phyloP scores from a whole-genome alignment of 2,797 vertebrate genomes.

The Bovichtus variegatus region DNA sequence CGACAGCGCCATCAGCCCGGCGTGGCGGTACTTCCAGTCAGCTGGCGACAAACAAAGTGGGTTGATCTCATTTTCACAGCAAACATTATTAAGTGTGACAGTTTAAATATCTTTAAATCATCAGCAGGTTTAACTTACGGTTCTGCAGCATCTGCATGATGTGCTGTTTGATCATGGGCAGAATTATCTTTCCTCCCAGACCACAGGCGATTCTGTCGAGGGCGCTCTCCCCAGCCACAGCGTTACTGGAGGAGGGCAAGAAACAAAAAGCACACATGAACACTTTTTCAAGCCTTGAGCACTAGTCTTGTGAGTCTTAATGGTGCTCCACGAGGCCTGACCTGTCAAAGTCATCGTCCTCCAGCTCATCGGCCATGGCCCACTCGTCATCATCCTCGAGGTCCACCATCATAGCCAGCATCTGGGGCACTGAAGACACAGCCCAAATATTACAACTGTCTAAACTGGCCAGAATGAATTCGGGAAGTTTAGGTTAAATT shows the following conservation, averaged over 20 bases:
- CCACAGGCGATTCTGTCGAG: conserved; percentile 98
- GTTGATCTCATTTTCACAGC: not conserved
- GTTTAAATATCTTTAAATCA: no score
- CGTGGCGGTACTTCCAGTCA: conserved; percentile 98
- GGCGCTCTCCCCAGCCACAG: conserved; percentile 97
- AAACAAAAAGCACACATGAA: not conserved
- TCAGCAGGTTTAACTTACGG: conserved; percentile 83
- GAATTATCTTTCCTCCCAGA: conserved; percentile 96
- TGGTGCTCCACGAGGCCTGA: conserved; percentile 40
- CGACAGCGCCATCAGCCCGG: conserved; percentile 97
- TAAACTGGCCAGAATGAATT: not conserved
- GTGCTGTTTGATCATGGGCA: conserved; percentile 99
- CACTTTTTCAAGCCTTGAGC: not conserved
- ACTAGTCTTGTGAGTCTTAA: not conserved
- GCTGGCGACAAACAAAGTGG: conserved; percentile 75
- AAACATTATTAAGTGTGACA: no score
- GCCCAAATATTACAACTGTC: not conserved
- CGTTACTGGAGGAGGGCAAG: conserved; percentile 83
- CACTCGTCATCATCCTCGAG: conserved; percentile 98
- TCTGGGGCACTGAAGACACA: conserved; percentile 91
- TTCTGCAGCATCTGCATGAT: conserved; percentile 99
- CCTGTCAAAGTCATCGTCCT: conserved; percentile 99
- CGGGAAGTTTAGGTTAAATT: no score
- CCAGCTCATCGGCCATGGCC: conserved; percentile 96
- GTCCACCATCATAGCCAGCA: conserved; percentile 99